Evolutionary conservation across 2,113 vertebrate species (phyloP).

Genomic region (Anser cygnoides): DNA sequence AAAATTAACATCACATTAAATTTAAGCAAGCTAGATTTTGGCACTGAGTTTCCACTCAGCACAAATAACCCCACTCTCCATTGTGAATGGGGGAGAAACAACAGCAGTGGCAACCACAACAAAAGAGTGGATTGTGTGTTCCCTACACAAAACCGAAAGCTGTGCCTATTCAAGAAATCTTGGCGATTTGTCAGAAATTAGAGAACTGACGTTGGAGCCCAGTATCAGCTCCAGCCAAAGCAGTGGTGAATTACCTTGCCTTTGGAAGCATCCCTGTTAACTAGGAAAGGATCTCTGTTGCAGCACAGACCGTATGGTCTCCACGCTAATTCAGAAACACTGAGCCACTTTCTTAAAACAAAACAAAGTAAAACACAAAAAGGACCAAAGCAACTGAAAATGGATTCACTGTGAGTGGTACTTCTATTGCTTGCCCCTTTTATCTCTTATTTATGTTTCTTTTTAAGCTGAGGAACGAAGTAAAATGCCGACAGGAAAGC

Average conservation of each 20-base stretch:
- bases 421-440: slow-evolving; percentile 20
- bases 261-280: slow-evolving; percentile 11
- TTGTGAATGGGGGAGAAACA: slow-evolving; percentile 52
- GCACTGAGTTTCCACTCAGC: slow-evolving; percentile 23
- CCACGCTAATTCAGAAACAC: not conserved
- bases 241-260: slow-evolving; percentile 47
- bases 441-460: slow-evolving; percentile 24
- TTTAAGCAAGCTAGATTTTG: slow-evolving; percentile 28
- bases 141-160: slow-evolving; percentile 66
- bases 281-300: not conserved
- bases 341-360: slow-evolving; percentile 6
- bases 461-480: slow-evolving; percentile 28
- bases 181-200: slow-evolving; percentile 66
- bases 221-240: slow-evolving; percentile 59
- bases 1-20: slow-evolving; percentile 47
- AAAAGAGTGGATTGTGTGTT: slow-evolving; percentile 65
- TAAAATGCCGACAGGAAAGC: slow-evolving; percentile 8
- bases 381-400: not conserved
- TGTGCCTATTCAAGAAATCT: slow-evolving; percentile 64
- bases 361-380: not conserved
- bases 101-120: slow-evolving; percentile 60
- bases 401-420: not conserved
- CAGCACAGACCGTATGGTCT: not conserved
- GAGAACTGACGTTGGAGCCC: slow-evolving; percentile 39
- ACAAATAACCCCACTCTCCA: slow-evolving; percentile 56